phyloP scores from a whole-genome alignment of 1,140 invertebrate species.

The Saccostrea glomerata region DNA sequence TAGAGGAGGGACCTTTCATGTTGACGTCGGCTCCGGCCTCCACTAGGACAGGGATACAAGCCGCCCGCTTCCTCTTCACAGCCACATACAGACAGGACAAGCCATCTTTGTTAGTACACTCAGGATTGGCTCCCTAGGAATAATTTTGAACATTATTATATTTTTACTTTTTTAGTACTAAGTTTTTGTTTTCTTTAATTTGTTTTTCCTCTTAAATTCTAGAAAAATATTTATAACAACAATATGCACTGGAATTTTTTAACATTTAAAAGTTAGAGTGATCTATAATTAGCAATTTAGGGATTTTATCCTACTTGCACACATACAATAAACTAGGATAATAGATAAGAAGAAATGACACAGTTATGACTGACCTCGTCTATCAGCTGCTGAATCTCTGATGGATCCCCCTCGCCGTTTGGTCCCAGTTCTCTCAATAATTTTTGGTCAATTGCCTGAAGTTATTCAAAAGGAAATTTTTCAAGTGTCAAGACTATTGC shows the following conservation, averaged over 20 bases:
- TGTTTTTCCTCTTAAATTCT: too few relatives aligned
- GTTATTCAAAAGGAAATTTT: not conserved
- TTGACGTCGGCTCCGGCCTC: conserved; percentile 76
- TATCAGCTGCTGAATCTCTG: conserved; percentile 74
- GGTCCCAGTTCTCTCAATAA: conserved; percentile 75
- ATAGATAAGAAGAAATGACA: too few relatives aligned
- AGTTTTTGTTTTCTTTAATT: not conserved
- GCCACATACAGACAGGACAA: conserved; percentile 75
- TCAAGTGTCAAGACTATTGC: too few relatives aligned
- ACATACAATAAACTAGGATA: too few relatives aligned
- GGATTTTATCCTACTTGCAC: too few relatives aligned
- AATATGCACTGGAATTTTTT: too few relatives aligned
- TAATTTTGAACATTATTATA: not conserved
- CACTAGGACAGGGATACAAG: conserved; percentile 74
- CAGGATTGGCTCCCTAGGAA: conserved; percentile 76
- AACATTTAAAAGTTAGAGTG: too few relatives aligned
- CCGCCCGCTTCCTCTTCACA: conserved; percentile 74
- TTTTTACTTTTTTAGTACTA: not conserved
- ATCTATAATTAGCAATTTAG: too few relatives aligned
- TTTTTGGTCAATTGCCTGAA: conserved; percentile 73
- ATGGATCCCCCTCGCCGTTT: conserved; percentile 71
- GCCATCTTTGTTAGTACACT: conserved; percentile 76
- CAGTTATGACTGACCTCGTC: conserved; percentile 72
- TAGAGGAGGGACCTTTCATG: conserved; percentile 72
- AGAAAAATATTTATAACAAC: too few relatives aligned